Evolutionary conservation across 2,113 vertebrate genomes (phyloP).

Genomic region (Dipodomys spectabilis): DNA sequence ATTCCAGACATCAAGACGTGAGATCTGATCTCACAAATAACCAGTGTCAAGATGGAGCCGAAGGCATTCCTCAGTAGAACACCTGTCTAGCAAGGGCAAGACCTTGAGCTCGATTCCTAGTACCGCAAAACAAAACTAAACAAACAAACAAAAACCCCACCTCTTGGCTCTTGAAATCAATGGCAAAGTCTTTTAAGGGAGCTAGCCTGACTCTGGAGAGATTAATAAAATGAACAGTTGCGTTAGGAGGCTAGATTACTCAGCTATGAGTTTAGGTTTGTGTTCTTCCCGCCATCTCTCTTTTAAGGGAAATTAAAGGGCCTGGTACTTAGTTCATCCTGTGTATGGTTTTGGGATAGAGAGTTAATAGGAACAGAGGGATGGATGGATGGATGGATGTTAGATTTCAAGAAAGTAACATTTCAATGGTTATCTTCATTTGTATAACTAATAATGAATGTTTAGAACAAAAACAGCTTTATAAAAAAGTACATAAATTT

Average conservation of each 20-base stretch:
- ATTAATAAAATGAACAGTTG: slow-evolving; percentile 10
- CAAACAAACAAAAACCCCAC: too few relatives aligned
- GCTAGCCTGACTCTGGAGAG: neutral
- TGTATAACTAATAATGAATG: slow-evolving; percentile 18
- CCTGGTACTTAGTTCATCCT: neutral
- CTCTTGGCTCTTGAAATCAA: neutral
- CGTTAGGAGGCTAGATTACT: neutral
- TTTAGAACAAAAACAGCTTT: slow-evolving; percentile 26
- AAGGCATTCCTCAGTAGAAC: too few relatives aligned
- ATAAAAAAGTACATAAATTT: slow-evolving; percentile 24
- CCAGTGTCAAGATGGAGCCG: too few relatives aligned
- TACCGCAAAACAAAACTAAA: too few relatives aligned
- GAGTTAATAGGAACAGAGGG: neutral
- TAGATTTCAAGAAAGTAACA: slow-evolving; percentile 24
- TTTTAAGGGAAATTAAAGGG: neutral
- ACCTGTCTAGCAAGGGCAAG: too few relatives aligned
- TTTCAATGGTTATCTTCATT: neutral
- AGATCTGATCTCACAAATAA: too few relatives aligned
- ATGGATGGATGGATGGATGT: neutral
- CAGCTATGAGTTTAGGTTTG: neutral
- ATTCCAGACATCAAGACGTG: too few relatives aligned
- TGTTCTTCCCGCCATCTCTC: neutral
- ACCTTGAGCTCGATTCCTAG: too few relatives aligned
- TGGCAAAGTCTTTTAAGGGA: slow-evolving; percentile 17
- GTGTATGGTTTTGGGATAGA: neutral